Evolutionary conservation across 2,797 vertebrate species (phyloP), one percentile per base, ranked within the genome.

Genomic region (Crax fasciolata): DNA sequence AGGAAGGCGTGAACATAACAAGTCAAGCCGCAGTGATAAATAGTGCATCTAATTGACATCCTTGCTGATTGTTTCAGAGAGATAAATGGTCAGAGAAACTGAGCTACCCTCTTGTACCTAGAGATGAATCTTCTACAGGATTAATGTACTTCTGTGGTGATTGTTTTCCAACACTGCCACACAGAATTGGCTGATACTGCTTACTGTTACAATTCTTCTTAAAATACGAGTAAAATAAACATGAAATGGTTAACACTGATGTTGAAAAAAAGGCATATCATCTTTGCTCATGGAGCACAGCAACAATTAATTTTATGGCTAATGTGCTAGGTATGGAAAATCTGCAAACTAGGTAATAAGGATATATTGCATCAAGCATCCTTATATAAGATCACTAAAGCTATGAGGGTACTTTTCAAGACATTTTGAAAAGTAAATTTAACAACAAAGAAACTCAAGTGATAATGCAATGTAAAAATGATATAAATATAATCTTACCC

Each of bases 41-140:
- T 28, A 49, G 28, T 32, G 32, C 63, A 88, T 89, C 61, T 95
- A 90, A 90, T 80, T 92, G 89, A 9, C 72, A 84, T 83, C 11
- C 54, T 83, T 75, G 74, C 25, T 80, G 55, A 76, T 89, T 9
- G 10, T 90, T 95, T 89, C 44, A 93, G 59, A 70, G 55, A 92
- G 59, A 90, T 67, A 94, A 94, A 90, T 85, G 81, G 74, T 87
- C 54, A 79, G 77, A 84, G 74, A 90, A 89, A 68, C 30, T 74
- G 52, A 85, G 6, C 63, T 77, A 87, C 41, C 9, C 41, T 89
- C 14, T 67, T 77, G 32, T 73, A 79, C 52, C 65, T 68, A 38
- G 30, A 86, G n/a, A 73, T 84, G 70, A 81, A 51, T 91, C 76
- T 84, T 84, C 62, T 48, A 81, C 19, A 93, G 79, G 63, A 95